A percentile compares a stretch with the other conserved stretches of the same genome.
These are phyloP conservation scores for Dipodomys merriami DNA, from an alignment of 2,113 vertebrate genomes.

Conservation along the genomic window DNA sequence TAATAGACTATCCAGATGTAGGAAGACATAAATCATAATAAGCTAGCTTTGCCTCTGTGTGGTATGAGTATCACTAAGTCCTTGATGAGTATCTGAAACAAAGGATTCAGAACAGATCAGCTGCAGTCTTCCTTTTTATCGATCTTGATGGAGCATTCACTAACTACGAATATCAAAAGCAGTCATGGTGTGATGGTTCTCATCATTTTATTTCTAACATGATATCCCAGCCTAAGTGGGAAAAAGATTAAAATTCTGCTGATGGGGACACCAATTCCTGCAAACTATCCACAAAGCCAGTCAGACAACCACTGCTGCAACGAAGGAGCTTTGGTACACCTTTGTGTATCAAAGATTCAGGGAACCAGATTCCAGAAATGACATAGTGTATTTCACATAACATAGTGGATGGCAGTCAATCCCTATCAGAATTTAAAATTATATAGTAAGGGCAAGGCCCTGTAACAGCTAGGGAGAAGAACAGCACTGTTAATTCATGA, in stretches of 20 bases:
- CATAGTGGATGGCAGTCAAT: no score
- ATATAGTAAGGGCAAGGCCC: neutral
- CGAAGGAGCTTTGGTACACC: neutral
- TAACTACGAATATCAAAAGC: neutral
- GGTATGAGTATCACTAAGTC: neutral
- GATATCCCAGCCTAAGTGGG: neutral
- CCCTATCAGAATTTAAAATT: neutral
- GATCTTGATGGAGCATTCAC: neutral
- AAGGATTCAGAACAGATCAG: neutral
- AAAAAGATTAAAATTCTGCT: neutral
- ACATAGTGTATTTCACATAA: neutral
- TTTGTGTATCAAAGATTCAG: neutral
- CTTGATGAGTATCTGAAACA: neutral
- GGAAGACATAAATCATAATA: neutral
- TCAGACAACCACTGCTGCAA: neutral
- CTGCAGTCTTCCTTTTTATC: neutral
- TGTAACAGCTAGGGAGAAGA: neutral
- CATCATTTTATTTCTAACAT: neutral
- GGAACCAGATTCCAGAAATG: neutral
- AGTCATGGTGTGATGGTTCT: neutral
- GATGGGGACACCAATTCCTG: neutral
- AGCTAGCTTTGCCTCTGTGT: neutral
- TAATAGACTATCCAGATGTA: neutral
- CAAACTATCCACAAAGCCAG: neutral
- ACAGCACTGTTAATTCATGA: neutral